These are phyloP conservation scores for Pogonognathellus flavescens DNA, from an alignment of 1,140 invertebrate genomes.

Conservation along the genomic window DNA sequence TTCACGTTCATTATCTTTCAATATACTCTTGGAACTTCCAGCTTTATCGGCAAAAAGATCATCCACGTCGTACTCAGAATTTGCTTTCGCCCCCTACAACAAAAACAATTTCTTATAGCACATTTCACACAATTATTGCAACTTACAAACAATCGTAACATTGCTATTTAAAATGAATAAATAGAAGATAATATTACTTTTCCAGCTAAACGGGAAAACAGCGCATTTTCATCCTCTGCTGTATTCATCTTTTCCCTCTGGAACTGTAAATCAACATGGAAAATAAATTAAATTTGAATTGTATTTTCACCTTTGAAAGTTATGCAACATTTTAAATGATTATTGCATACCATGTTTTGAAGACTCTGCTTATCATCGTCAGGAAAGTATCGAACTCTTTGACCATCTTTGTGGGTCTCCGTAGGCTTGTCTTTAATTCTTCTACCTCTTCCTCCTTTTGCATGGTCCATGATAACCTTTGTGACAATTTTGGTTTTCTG, in stretches of 20 bases:
- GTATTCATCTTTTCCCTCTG: conserved; percentile 88
- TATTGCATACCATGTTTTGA: conserved; percentile 79
- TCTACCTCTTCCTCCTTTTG: conserved; percentile 70
- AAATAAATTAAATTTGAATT: conserved; percentile 15
- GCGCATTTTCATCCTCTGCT: conserved; percentile 83
- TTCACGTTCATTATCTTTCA: conserved; percentile 77
- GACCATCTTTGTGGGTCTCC: conserved; percentile 81
- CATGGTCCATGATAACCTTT: conserved; percentile 63
- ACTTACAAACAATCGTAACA: no score
- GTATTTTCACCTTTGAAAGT: no score
- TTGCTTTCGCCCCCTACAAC: conserved; percentile 74
- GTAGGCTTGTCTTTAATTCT: conserved; percentile 73
- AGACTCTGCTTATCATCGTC: conserved; percentile 92
- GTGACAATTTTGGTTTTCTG: conserved; percentile 73
- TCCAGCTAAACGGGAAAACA: conserved; percentile 83
- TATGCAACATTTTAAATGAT: no score
- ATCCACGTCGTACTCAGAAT: conserved; percentile 83
- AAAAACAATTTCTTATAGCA: neutral
- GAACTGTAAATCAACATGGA: conserved; percentile 77
- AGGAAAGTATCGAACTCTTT: conserved; percentile 86
- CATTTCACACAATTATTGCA: no score
- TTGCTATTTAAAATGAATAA: no score
- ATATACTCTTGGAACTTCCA: conserved; percentile 74
- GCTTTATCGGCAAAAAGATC: conserved; percentile 87
- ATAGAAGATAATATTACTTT: conserved; percentile 71